Base-by-base conservation (phyloP, 1,140 invertebrate genomes). In the Tetramorium parvispinum region DNA sequence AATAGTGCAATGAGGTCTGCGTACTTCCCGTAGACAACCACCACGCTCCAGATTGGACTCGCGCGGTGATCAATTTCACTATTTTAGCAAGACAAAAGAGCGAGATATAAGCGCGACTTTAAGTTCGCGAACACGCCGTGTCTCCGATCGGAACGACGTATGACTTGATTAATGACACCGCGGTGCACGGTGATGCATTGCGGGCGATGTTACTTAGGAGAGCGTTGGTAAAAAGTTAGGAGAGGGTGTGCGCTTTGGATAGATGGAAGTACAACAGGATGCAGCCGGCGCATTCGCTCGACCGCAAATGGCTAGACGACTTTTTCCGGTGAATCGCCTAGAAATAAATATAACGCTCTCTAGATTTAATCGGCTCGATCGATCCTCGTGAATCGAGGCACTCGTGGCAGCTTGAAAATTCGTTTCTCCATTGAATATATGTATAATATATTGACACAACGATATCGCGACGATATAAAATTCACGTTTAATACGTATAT, bases 1-100 rank as follows among this genome's bases (percentile, higher is more conserved):
- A 90, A 87, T 89, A 91, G 91, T 92, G 91, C 89, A 92, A 92
- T 79, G 91, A 91, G 91, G 91, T 88, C 91, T 82, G 76, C 71
- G 81, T 77, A 70, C 81, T 91, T 91, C 88, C 91, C 90, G 86
- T 81, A 85, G 89, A 92, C 65, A 68, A 77, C 51, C 83, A 85
- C 55, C 88, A 91, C 88, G 91, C 89, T 91, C 91, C 85, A 91
- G 75, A 90, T 91, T 81, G 59, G 43, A 73, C 53, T 49, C 43
- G 32, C 65, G 8, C 53, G 68, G 32, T 24, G 53, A 83, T 75
- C 24, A 83, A 75, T 83, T 83, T 83, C 27, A 46, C 79, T 49
- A 75, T 83, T 83, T 83, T 53, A 87, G 57, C 57, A 76, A 40
- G 61, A 87, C 49, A 51, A 61, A 61, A 61, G 68, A 63, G 81